phyloP scores from a whole-genome alignment of 2,797 vertebrate genomes.

The Sebastes kiyomatsui region DNA sequence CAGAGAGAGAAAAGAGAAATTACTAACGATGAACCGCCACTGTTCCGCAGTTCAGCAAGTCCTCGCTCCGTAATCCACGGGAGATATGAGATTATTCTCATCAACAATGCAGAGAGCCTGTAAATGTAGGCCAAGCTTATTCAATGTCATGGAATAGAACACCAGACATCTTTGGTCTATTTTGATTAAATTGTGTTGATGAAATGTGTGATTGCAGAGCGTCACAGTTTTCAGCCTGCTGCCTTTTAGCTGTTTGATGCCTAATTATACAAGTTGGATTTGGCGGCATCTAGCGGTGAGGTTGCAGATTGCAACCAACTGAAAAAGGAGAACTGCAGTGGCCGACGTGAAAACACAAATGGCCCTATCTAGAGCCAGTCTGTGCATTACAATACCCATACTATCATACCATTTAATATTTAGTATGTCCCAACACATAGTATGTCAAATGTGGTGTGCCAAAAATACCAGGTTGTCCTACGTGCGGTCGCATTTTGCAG shows the following conservation, averaged over 20 bases:
- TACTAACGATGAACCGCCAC: slow-evolving; percentile 34
- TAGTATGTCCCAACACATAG: too few relatives aligned
- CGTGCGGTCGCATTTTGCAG: too few relatives aligned
- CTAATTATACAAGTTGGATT: too few relatives aligned
- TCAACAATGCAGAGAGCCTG: slow-evolving; percentile 55
- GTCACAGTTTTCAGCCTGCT: background rate
- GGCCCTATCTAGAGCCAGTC: too few relatives aligned
- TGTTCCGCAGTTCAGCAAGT: slow-evolving; percentile 60
- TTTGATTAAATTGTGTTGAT: slow-evolving; percentile 27
- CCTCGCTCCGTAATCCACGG: slow-evolving; percentile 64
- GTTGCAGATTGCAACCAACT: too few relatives aligned
- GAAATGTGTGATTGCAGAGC: slow-evolving; percentile 23
- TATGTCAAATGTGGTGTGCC: too few relatives aligned
- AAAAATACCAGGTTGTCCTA: too few relatives aligned
- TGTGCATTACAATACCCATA: too few relatives aligned
- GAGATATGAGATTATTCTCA: slow-evolving; percentile 71
- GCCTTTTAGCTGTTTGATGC: background rate
- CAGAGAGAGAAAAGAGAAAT: slow-evolving; percentile 13
- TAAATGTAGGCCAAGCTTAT: slow-evolving; percentile 70
- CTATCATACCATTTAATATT: too few relatives aligned
- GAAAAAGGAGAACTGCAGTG: too few relatives aligned
- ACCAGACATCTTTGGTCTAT: slow-evolving; percentile 11
- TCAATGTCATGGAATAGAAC: slow-evolving; percentile 40
- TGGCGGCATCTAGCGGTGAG: too few relatives aligned
- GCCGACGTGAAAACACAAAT: rapidly evolving